These are phyloP conservation scores for Balearica regulorum DNA, from an alignment of 2,797 vertebrate species.

Conservation along the genomic window DNA sequence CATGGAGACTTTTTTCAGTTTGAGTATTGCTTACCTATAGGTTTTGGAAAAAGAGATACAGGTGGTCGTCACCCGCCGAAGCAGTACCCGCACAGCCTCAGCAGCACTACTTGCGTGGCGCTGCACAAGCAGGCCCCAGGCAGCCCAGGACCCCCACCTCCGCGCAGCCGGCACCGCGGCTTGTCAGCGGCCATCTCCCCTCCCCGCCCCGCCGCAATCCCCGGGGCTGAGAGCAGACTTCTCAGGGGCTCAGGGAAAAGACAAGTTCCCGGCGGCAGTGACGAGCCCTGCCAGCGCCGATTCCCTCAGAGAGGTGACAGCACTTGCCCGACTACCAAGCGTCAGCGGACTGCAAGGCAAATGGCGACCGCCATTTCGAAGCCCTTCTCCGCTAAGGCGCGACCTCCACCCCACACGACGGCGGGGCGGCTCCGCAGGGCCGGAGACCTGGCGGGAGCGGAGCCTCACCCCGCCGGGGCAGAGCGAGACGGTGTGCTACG, in stretches of 20 bases:
- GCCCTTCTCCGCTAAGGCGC: not conserved
- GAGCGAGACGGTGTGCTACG: too few relatives aligned
- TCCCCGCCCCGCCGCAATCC: not conserved
- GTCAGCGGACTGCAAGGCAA: not conserved
- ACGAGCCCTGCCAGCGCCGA: not conserved
- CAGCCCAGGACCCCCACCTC: not conserved
- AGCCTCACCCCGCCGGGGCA: not conserved
- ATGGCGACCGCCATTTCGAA: not conserved
- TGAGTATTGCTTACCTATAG: not conserved
- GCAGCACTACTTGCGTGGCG: rapidly evolving
- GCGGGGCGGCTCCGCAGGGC: not conserved
- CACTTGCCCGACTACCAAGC: not conserved
- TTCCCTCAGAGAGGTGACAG: too few relatives aligned
- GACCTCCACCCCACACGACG: not conserved
- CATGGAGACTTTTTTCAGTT: not conserved
- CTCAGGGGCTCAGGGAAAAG: too few relatives aligned
- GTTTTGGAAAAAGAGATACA: not conserved
- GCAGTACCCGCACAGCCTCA: not conserved
- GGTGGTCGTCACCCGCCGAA: not conserved
- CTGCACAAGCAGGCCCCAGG: not conserved
- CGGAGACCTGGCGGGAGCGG: not conserved
- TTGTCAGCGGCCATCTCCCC: not conserved
- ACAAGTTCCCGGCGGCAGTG: not conserved
- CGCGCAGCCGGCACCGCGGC: too few relatives aligned
- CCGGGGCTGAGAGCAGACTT: not conserved